phyloP scores from a whole-genome alignment of 2,797 vertebrate genomes.

The Petrocephalus sullivani region DNA sequence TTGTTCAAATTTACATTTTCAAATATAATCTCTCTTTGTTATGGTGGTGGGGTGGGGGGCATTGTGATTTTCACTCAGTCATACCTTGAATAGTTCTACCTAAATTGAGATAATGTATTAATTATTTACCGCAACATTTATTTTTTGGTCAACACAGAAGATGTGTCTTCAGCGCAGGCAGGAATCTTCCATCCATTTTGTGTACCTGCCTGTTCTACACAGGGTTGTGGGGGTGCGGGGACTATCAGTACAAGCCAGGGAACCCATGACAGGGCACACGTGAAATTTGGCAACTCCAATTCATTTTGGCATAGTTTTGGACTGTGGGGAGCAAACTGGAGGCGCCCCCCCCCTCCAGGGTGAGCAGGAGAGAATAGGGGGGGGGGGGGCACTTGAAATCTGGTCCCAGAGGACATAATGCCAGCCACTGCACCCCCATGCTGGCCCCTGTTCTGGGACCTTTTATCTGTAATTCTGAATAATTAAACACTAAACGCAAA shows the following conservation, averaged over 20 bases:
- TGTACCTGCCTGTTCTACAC: background rate
- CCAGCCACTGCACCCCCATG: background rate
- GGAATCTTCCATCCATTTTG: background rate
- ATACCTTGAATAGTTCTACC: background rate
- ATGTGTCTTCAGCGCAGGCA: background rate
- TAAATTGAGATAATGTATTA: background rate
- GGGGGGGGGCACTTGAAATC: background rate
- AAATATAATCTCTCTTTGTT: background rate
- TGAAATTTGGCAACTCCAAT: background rate
- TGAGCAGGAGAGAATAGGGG: background rate
- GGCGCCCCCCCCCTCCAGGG: background rate
- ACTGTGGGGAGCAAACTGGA: background rate
- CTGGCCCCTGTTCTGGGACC: background rate
- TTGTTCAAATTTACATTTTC: background rate
- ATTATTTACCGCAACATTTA: background rate
- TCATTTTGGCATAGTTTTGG: background rate
- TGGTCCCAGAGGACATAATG: background rate
- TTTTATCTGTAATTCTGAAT: background rate
- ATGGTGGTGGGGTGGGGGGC: background rate
- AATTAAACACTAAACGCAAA: background rate
- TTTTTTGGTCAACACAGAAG: background rate
- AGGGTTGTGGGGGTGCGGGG: background rate
- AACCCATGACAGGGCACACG: background rate
- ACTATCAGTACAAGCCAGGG: background rate
- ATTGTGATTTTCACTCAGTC: background rate